phyloP scores from a whole-genome alignment of 2,113 vertebrate species.

The Colossoma macropomum region DNA sequence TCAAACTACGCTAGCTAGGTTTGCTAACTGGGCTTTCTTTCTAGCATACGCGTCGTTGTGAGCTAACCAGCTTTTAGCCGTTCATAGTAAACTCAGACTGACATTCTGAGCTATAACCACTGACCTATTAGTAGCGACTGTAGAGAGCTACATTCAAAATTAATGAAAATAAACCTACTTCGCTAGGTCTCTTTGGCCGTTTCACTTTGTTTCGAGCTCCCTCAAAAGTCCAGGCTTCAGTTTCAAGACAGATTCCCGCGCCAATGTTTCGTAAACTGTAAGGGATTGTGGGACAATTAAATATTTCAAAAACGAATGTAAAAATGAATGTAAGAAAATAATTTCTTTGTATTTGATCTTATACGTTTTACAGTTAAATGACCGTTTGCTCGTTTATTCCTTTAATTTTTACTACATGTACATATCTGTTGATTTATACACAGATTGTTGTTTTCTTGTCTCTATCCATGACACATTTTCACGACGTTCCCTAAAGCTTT shows the following conservation, averaged over 20 bases:
- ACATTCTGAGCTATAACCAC: not conserved
- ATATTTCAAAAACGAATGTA: not conserved
- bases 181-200: too few species aligned
- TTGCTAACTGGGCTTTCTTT: not conserved
- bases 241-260: slow-evolving; percentile 61
- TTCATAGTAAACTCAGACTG: not conserved
- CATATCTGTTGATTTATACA: not conserved
- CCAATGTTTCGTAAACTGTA: slow-evolving; percentile 45
- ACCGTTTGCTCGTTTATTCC: not conserved
- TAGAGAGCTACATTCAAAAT: too few species aligned
- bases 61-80: not conserved
- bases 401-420: not conserved
- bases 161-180: not conserved
- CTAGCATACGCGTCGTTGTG: not conserved
- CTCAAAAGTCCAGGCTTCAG: not conserved
- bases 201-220: too few species aligned
- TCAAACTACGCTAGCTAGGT: not conserved
- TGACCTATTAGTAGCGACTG: not conserved
- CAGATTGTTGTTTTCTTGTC: not conserved
- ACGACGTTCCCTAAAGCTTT: slow-evolving; percentile 18
- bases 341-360: not conserved
- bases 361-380: not conserved
- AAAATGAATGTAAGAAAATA: too few species aligned
- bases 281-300: slow-evolving; percentile 22
- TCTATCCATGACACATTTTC: not conserved